Evolutionary conservation across 2,797 vertebrate species (phyloP), one percentile per base, ranked within the genome.

Genomic region (Phaenicophaeus curvirostris): DNA sequence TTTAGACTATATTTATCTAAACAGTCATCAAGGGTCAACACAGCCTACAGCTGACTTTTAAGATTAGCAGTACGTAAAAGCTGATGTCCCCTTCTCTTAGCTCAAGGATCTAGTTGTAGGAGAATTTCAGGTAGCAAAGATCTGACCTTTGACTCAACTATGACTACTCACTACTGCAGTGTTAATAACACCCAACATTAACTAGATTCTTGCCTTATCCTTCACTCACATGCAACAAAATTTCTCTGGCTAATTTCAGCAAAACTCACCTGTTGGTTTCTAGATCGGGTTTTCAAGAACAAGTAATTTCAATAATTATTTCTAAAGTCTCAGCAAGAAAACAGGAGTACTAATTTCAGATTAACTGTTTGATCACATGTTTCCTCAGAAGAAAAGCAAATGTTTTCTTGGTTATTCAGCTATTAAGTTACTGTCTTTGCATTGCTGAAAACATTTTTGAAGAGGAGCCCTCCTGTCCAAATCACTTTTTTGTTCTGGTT

Each of bases 1-100:
- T 91, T 92, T 91, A 90, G 71, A 86, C 67, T 84, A 14, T 59
- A 71, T 91, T 92, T 91, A 75, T 72, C 83, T 73, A 89, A 94
- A 85, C 50, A 90, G 88, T 77, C 57, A 82, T 79, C 48, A 57
- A 67, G 69, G 69, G 91, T 93, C 76, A 96, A 90, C 76, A 73
- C 37, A 91, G 69, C 28, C 55, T 39, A 6, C 42, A 46, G 73
- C 6, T 90, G 80, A 88, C 87, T 88, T 88, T 92, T 63, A 55
- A 57, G 66, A 94, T 87, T 42, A 94, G 46, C 31, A 55, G 23
- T 4, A 39, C 18, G 11, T 42, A 61, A 39, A 67, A 51, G 71
- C 69, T 33, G 37, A 73, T 1, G 1, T 28, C 25, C 61, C 42
- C 85, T 90, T 85, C 61, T 80, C 79, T 82, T 63, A 67, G 21